A percentile compares a stretch with the other conserved stretches of the same genome.
Conservation (phyloP, 2,888 invertebrate species). For the Venusia cambrica region DNA sequence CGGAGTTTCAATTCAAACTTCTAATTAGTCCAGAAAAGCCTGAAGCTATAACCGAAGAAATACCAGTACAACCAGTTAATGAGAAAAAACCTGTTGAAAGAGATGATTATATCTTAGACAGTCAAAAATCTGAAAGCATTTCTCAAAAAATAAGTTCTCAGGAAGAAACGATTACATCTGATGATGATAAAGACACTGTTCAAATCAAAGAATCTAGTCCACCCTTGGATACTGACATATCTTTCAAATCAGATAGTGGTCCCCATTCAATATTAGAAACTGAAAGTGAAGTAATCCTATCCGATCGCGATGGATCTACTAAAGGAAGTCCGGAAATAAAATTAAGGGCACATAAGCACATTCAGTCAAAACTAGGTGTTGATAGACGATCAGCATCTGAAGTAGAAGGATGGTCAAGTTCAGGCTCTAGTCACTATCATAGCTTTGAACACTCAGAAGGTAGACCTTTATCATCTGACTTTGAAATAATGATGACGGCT, state of each 20-base stretch:
- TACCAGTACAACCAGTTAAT: conserved; percentile 70
- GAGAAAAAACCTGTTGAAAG: conserved; percentile 46
- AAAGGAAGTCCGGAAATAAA: conserved; percentile 72
- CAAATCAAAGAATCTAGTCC: conserved; percentile 67
- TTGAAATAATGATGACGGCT: conserved; percentile 89
- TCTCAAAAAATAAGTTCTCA: conserved; percentile 67
- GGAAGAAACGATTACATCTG: conserved; percentile 74
- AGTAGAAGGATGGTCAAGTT: conserved; percentile 91
- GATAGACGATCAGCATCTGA: conserved; percentile 90
- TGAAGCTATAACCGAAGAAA: conserved; percentile 82
- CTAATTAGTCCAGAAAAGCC: conserved; percentile 77
- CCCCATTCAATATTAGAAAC: conserved; percentile 77
- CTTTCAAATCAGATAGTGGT: conserved; percentile 72
- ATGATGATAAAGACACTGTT: conserved; percentile 76
- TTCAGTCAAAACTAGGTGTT: conserved; percentile 70
- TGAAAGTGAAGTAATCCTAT: conserved; percentile 67
- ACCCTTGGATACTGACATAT: conserved; percentile 65
- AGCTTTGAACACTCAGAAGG: conserved; percentile 92
- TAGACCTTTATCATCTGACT: conserved; percentile 92
- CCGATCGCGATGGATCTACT: conserved; percentile 70
- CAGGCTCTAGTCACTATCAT: conserved; percentile 93
- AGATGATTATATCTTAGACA: conserved; percentile 47
- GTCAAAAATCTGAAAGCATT: conserved; percentile 64
- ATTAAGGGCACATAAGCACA: conserved; percentile 66
- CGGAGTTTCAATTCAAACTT: conserved; percentile 86